Percentiles rank a stretch among this genome's conserved stretches.
Conservation (phyloP, 2,113 vertebrate genomes). For the Takifugu bimaculatus region DNA sequence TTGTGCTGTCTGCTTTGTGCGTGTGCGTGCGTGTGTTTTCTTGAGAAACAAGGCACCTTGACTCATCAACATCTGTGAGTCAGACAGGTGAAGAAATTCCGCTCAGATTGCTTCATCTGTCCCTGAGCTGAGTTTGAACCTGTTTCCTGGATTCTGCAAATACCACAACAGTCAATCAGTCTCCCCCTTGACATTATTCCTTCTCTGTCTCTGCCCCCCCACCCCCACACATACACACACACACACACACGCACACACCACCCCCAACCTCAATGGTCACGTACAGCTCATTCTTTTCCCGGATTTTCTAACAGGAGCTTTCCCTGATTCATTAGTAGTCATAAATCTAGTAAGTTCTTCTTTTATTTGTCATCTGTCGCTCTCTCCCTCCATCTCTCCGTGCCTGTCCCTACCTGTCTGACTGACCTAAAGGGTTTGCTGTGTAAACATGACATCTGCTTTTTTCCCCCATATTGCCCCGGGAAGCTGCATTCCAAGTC, state of each 20-base stretch:
- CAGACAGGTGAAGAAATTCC: constrained; percentile 47
- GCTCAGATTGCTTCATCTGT: constrained; percentile 47
- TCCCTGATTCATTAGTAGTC: no score
- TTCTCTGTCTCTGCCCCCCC: constrained; percentile 19
- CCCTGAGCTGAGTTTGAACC: constrained; percentile 52
- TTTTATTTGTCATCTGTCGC: constrained; percentile 21
- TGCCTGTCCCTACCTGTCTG: constrained; percentile 37
- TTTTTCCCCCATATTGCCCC: constrained; percentile 11
- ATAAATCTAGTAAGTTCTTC: not conserved
- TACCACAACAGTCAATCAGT: constrained; percentile 32
- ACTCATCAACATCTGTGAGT: constrained; percentile 52
- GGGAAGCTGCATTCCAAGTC: constrained; percentile 18
- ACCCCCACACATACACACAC: no score
- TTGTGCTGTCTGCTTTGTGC: constrained; percentile 16
- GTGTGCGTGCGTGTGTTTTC: constrained; percentile 23
- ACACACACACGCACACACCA: no score
- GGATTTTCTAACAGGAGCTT: no score
- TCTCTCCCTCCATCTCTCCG: not conserved
- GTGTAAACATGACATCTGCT: constrained; percentile 31
- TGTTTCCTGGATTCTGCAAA: constrained; percentile 61
- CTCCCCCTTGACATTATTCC: constrained; percentile 12
- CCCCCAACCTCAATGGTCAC: constrained; percentile 17
- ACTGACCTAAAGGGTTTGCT: constrained; percentile 32
- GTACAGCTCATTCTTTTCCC: not conserved
- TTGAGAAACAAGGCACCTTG: constrained; percentile 30